phyloP scores from a whole-genome alignment of 2,888 invertebrate species.

The Allolobophora icterica region DNA sequence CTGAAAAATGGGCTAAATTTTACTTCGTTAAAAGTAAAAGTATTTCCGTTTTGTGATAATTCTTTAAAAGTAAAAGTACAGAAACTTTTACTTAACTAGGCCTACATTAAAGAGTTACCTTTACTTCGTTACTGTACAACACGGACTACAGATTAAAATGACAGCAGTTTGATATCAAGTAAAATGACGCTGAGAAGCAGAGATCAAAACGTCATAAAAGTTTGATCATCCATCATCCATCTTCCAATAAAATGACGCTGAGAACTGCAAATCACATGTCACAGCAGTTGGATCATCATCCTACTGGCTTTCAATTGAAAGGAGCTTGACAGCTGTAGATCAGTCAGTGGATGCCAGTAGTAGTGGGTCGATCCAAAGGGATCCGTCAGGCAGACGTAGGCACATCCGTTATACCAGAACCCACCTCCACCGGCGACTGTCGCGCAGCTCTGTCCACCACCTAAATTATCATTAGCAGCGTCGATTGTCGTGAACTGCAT shows the following conservation, averaged over 20 bases:
- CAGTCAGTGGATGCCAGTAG: not conserved
- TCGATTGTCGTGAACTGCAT: not conserved
- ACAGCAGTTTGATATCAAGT: too few species aligned
- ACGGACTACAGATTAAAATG: too few species aligned
- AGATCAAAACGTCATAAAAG: too few species aligned
- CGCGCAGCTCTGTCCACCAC: not conserved
- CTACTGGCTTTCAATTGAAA: not conserved
- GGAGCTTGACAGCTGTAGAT: not conserved
- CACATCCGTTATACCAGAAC: not conserved
- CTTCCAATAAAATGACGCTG: not conserved
- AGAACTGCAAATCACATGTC: not conserved
- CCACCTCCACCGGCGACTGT: not conserved
- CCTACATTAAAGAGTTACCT: too few species aligned
- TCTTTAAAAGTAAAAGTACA: too few species aligned
- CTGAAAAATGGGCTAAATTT: too few species aligned
- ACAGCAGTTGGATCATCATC: slow-evolving; percentile 28
- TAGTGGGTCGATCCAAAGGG: not conserved
- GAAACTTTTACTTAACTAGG: too few species aligned
- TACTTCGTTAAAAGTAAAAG: too few species aligned
- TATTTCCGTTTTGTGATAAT: too few species aligned
- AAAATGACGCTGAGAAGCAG: too few species aligned
- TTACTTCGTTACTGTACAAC: too few species aligned
- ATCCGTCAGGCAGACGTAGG: not conserved
- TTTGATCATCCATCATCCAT: not conserved
- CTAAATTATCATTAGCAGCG: not conserved